These are phyloP conservation scores for Drosophila navojoa DNA, from an alignment of 1,140 invertebrate species.

Conservation along the genomic window DNA sequence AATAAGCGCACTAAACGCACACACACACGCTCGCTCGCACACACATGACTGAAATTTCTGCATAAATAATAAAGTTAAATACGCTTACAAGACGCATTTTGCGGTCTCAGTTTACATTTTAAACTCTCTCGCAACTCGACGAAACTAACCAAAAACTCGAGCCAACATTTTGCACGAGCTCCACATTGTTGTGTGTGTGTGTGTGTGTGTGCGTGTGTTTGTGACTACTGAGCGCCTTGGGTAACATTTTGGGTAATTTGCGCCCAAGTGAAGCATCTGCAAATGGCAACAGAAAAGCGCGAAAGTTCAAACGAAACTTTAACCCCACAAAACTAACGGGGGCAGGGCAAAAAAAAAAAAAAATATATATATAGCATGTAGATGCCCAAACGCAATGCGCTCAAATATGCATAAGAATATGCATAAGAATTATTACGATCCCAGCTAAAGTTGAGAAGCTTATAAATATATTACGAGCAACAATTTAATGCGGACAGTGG, in stretches of 20 bases:
- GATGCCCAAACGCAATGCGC: not conserved
- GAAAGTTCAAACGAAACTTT: slow-evolving; percentile 49
- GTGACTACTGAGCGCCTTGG: slow-evolving; percentile 46
- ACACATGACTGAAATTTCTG: slow-evolving; percentile 29
- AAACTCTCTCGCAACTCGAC: slow-evolving; percentile 30
- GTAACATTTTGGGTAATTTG: slow-evolving; percentile 72
- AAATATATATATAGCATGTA: too few relatives aligned
- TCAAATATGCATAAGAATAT: not conserved
- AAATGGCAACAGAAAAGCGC: slow-evolving; percentile 51
- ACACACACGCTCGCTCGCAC: too few relatives aligned
- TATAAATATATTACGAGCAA: too few relatives aligned
- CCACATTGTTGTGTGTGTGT: slow-evolving; percentile 14
- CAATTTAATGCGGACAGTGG: too few relatives aligned
- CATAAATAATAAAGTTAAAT: slow-evolving; percentile 82
- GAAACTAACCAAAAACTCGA: slow-evolving; percentile 45
- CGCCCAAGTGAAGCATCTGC: slow-evolving; percentile 44
- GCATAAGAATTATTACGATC: too few relatives aligned
- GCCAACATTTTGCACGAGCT: slow-evolving; percentile 39
- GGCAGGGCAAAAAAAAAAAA: not conserved
- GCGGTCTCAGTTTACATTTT: slow-evolving; percentile 50
- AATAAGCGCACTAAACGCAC: slow-evolving; percentile 67
- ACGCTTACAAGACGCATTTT: slow-evolving; percentile 77
- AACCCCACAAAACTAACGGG: slow-evolving; percentile 17
- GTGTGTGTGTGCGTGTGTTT: slow-evolving; percentile 11
- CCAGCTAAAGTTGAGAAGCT: too few relatives aligned